phyloP scores from a whole-genome alignment of 2,797 vertebrate species.

The Xiphophorus birchmanni region DNA sequence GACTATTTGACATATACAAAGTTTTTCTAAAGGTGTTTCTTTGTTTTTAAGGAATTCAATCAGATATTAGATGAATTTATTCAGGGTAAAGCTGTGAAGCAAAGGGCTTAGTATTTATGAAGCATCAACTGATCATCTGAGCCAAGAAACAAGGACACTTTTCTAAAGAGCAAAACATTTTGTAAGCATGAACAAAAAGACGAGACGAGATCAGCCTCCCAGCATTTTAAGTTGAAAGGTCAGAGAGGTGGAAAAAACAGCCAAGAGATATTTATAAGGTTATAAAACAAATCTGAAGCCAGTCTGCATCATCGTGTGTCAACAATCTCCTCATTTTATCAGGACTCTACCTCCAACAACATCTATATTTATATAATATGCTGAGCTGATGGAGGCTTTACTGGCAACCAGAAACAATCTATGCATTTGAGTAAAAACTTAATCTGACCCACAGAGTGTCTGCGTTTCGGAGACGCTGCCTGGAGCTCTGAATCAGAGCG shows the following conservation, averaged over 20 bases:
- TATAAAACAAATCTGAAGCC: background rate
- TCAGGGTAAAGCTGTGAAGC: conserved; percentile 14
- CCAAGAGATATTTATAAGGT: background rate
- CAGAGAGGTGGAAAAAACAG: conserved; percentile 2
- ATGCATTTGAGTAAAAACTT: conserved; percentile 65
- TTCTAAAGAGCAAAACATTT: background rate
- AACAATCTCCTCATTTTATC: conserved; percentile 19
- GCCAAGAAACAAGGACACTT: conserved; percentile 39
- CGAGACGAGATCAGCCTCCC: background rate
- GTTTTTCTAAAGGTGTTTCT: background rate
- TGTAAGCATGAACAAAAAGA: conserved; percentile 2
- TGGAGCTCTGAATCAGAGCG: conserved; percentile 45
- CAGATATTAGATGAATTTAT: conserved; percentile 1
- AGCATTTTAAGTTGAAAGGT: background rate
- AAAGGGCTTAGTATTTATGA: conserved; percentile 40
- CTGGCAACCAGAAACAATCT: conserved; percentile 48
- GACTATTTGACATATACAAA: conserved; percentile 14
- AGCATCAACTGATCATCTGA: conserved; percentile 24
- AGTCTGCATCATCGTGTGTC: background rate
- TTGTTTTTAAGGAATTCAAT: conserved; percentile 1
- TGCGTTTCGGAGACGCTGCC: conserved; percentile 9
- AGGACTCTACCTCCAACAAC: background rate
- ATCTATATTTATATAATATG: conserved; percentile 4
- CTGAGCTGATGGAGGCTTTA: conserved; percentile 7
- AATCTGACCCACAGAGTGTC: conserved; percentile 58